Evolutionary conservation across 92 coral and sea anemone genomes (phyloP), one percentile per base, ranked within the genome.

Genomic region (Phenganax subtilis): DNA sequence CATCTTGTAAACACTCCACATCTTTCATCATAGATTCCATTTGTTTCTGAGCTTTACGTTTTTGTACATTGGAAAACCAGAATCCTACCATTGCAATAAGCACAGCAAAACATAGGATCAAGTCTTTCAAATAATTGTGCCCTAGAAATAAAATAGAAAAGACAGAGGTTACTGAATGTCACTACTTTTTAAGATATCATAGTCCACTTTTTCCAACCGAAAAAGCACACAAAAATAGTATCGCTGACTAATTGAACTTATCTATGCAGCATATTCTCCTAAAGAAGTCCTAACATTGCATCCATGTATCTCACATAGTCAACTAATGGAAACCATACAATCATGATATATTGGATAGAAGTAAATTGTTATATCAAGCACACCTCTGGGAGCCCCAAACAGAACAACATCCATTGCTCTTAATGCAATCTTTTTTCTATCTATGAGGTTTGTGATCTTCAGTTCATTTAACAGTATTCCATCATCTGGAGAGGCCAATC

Each of bases 351-450:
- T 37, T 37, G 47, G 47, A 37, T 37, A 37, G 47, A 37, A 68
- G n/a, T 7, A 12, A 31, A 2, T 4, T 37, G 9, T 15, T 5
- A 0, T 37, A 37, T 37, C 47, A 37, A 37, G 47, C 47, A 47
- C 88, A 90, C 94, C 85, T 29, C 84, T 61, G 53, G 98, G 97
- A 11, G 98, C 94, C 17, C 98, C 98, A 86, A 94, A 94, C 14
- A 94, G 82, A 55, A 91, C 96, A 79, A 92, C 89, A 84, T 94
- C 98, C 98, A 94, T 94, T 16, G 98, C 94, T 57, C 98, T 87
- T 55, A 94, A 87, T 68, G 97, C 89, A 12, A 94, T 94, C 65
- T 94, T 94, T 88, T 92, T 94, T 73, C 98, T 90, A 66, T 94
- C 97, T 62, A 92, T 92, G 3, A 91, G 86, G 77, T 92, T 93